These are phyloP conservation scores for Odontophorus gujanensis DNA, from an alignment of 2,113 vertebrate genomes.

Conservation along the genomic window DNA sequence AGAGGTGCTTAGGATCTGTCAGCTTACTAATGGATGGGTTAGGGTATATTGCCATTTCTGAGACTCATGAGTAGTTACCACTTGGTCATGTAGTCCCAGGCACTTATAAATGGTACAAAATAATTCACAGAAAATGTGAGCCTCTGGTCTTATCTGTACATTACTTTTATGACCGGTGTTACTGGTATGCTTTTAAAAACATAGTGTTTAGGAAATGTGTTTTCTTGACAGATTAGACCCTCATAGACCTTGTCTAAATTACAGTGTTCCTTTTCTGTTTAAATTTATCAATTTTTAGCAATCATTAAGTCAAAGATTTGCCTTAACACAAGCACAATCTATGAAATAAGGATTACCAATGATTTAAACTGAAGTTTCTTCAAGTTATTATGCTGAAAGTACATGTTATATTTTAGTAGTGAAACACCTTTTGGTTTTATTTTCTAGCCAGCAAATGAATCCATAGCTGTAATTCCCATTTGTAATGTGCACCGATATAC, in stretches of 20 bases:
- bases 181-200: background rate
- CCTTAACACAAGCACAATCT: background rate
- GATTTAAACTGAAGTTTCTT: background rate
- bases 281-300: background rate
- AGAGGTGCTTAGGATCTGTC: background rate
- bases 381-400: background rate
- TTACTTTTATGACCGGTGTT: background rate
- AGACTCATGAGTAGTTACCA: background rate
- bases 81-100: background rate
- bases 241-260: background rate
- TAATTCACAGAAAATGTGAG: background rate
- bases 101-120: background rate
- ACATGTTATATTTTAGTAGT: background rate
- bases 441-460: background rate
- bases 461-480: background rate
- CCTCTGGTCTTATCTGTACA: background rate
- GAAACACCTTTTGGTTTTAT: background rate
- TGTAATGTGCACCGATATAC: background rate
- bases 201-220: background rate
- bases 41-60: background rate
- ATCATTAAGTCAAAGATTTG: background rate
- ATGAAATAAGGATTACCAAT: background rate
- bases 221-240: background rate
- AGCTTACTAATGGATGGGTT: background rate
- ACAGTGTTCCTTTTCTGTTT: background rate